phyloP scores from a whole-genome alignment of 2,888 invertebrate genomes.

The Orchestes rusci region DNA sequence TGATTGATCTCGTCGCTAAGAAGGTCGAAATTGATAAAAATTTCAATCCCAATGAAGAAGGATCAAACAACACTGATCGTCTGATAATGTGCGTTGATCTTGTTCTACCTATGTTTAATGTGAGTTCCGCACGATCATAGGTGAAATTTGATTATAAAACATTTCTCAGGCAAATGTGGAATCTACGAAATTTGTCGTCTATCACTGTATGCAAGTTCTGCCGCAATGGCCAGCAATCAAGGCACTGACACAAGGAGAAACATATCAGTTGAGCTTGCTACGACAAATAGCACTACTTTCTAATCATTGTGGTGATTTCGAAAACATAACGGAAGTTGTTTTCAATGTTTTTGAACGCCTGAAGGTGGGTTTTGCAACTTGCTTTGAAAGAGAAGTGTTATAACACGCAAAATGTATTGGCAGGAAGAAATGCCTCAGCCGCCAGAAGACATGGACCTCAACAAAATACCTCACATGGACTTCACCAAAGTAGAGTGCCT shows the following conservation, averaged over 20 bases:
- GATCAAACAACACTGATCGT: conserved; percentile 66
- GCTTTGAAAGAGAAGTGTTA: not conserved
- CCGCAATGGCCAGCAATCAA: conserved; percentile 65
- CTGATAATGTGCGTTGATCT: conserved; percentile 81
- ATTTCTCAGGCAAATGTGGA: conserved; percentile 71
- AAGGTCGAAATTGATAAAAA: conserved; percentile 71
- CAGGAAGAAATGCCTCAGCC: conserved; percentile 87
- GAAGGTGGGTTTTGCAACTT: conserved; percentile 51
- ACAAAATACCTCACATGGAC: conserved; percentile 73
- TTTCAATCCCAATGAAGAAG: conserved; percentile 51
- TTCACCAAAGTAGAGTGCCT: conserved; percentile 93
- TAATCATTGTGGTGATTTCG: conserved; percentile 67
- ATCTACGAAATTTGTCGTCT: conserved; percentile 76
- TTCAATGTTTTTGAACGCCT: conserved; percentile 70
- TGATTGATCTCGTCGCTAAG: conserved; percentile 78
- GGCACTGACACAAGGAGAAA: conserved; percentile 50
- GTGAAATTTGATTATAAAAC: not conserved
- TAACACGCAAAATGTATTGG: conserved; percentile 25
- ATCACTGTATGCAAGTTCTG: conserved; percentile 78
- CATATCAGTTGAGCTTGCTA: conserved; percentile 69
- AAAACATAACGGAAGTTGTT: conserved; percentile 66
- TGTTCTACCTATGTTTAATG: conserved; percentile 81
- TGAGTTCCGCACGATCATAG: conserved; percentile 45
- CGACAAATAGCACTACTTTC: conserved; percentile 84
- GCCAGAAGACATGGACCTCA: conserved; percentile 58